Conservation (phyloP, 2,113 vertebrate species). For the Carlito syrichta region DNA sequence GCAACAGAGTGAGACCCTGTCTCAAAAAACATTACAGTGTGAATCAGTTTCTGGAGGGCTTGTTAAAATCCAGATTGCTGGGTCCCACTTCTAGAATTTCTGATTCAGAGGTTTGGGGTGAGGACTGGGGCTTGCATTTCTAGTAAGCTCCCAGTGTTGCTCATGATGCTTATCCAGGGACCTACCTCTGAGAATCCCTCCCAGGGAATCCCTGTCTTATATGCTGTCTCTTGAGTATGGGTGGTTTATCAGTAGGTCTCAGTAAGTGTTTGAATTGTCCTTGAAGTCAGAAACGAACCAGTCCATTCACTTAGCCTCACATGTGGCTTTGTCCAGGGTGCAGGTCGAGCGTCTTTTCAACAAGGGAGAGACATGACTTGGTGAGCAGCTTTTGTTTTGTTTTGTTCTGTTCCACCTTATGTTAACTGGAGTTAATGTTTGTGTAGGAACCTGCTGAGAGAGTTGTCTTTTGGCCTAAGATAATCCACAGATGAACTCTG, state of each 20-base stretch:
- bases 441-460: background rate
- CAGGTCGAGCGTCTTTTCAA: rapidly evolving
- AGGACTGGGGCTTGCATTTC: background rate
- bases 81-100: background rate
- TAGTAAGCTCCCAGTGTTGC: background rate
- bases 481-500: background rate
- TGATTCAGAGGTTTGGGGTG: background rate
- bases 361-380: background rate
- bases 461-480: background rate
- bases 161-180: background rate
- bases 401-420: background rate
- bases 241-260: background rate
- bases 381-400: background rate
- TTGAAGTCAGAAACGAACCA: no score
- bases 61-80: background rate
- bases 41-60: background rate
- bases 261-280: background rate
- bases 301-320: background rate
- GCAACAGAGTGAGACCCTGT: no score
- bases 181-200: background rate
- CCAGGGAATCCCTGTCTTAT: no score
- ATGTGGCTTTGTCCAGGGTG: background rate
- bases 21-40: no score
- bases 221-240: background rate
- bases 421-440: background rate